These are phyloP conservation scores for Hemicentrotus pulcherrimus DNA, from an alignment of 35 echinoderm and acorn worm species.

Conservation along the genomic window DNA sequence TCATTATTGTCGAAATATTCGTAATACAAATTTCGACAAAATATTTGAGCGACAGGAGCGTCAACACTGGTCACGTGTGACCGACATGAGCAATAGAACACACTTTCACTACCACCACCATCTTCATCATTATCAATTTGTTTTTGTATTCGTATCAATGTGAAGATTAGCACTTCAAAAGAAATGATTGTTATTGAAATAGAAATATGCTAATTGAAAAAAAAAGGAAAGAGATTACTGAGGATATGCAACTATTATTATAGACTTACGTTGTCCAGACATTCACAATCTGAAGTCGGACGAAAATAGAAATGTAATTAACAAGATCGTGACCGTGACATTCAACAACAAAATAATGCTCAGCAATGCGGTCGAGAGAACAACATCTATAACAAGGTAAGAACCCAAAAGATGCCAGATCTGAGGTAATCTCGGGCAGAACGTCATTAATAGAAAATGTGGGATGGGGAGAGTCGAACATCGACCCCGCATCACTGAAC, in stretches of 20 bases:
- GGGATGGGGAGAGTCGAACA: background rate
- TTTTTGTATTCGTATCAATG: too few species aligned
- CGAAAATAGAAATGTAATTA: background rate
- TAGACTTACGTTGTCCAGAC: background rate
- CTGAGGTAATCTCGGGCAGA: background rate
- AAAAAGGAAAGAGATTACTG: background rate
- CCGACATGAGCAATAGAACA: too few species aligned
- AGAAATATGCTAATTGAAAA: too few species aligned
- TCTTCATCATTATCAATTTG: too few species aligned
- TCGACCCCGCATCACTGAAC: background rate
- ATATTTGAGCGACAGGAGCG: too few species aligned
- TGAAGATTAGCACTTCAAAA: too few species aligned
- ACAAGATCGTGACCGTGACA: background rate
- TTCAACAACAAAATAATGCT: background rate
- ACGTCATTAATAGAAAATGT: background rate
- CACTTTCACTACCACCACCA: too few species aligned
- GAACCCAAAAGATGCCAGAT: background rate
- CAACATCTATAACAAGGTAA: background rate
- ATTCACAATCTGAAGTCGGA: background rate
- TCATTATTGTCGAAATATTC: too few species aligned
- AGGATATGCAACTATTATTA: background rate
- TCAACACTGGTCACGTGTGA: too few species aligned
- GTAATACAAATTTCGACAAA: too few species aligned
- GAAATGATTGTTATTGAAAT: too few species aligned
- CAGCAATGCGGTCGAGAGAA: background rate